A percentile compares a stretch with the other conserved stretches of the same genome.
These are phyloP conservation scores for Lottia gigantea DNA, from an alignment of 2,888 invertebrate species.

Conservation along the genomic window DNA sequence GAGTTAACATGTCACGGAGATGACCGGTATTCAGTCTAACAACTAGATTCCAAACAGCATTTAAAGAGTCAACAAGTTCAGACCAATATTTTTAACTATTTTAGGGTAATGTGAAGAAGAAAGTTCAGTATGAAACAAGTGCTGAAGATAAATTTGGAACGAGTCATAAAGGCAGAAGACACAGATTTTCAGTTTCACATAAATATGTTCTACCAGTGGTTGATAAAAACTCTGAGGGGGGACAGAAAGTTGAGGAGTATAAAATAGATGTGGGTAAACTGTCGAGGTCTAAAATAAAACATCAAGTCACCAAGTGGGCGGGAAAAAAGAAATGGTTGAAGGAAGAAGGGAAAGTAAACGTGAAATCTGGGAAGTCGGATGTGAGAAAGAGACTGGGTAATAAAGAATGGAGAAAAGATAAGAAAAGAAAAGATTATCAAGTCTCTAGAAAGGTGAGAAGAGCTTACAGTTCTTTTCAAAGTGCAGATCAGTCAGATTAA, in stretches of 20 bases:
- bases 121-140: constrained; percentile 5
- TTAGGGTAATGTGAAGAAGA: not conserved
- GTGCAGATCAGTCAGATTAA: too few species aligned
- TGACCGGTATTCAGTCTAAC: too few species aligned
- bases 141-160: constrained; percentile 5
- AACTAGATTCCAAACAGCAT: too few species aligned
- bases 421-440: constrained; percentile 1
- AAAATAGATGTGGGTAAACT: not conserved
- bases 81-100: not conserved
- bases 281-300: not conserved
- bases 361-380: not conserved
- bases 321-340: not conserved
- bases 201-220: not conserved
- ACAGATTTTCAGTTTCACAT: not conserved
- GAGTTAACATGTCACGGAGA: too few species aligned
- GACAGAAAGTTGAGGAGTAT: not conserved
- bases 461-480: too few species aligned
- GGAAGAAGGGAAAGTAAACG: not conserved
- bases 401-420: constrained; percentile 3
- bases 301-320: not conserved
- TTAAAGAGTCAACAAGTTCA: not conserved
- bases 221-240: not conserved
- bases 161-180: constrained; percentile 1
- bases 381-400: not conserved
- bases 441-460: not conserved